phyloP scores from a whole-genome alignment of 2,888 invertebrate genomes.

The Acleris emargana region DNA sequence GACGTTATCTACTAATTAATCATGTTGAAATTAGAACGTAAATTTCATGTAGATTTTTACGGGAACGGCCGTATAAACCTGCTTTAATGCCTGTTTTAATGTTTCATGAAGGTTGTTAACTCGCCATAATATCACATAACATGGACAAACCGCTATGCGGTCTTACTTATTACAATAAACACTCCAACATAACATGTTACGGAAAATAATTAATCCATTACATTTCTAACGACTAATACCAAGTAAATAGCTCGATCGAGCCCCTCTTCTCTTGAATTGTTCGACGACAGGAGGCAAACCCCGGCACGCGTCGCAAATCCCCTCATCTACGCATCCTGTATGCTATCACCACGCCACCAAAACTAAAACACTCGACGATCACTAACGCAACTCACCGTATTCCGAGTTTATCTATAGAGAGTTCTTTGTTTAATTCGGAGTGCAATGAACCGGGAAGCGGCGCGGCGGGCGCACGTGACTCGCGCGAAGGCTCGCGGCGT shows the following conservation, averaged over 20 bases:
- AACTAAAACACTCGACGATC: conserved; percentile 32
- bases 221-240: neutral
- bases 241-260: conserved; percentile 12
- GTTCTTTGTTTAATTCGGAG: conserved; percentile 20
- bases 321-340: conserved; percentile 55
- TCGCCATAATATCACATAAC: conserved; percentile 17
- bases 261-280: conserved; percentile 43
- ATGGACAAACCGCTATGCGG: conserved; percentile 11
- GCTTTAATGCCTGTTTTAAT: conserved; percentile 8
- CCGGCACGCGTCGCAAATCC: conserved; percentile 56
- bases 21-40: neutral
- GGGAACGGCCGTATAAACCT: conserved; percentile 22
- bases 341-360: conserved; percentile 44
- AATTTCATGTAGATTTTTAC: conserved; percentile 23
- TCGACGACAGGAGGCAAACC: conserved; percentile 55
- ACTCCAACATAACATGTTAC: neutral
- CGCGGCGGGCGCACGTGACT: conserved; percentile 38
- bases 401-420: neutral
- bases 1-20: no score
- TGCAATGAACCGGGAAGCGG: conserved; percentile 34
- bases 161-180: conserved; percentile 12
- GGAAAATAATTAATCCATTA: neutral
- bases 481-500: conserved; percentile 25
- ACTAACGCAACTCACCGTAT: conserved; percentile 36
- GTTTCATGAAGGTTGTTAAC: conserved; percentile 20